Percentiles rank a stretch among this genome's conserved stretches.
phyloP scores from a whole-genome alignment of 2,888 invertebrate genomes.

The Eulithis prunata region DNA sequence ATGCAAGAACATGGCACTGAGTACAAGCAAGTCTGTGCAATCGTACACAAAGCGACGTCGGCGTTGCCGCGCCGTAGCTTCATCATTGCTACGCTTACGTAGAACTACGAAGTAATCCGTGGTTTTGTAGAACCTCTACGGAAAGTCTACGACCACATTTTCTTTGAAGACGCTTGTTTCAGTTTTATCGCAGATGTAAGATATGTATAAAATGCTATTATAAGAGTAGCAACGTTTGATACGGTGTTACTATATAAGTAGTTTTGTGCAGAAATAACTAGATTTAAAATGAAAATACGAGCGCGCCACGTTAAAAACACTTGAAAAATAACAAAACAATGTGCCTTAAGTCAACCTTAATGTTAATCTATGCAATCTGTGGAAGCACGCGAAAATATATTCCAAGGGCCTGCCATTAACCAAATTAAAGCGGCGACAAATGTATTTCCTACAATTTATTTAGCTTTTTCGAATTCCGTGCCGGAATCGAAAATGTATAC shows the following conservation, averaged over 20 bases:
- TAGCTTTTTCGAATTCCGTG: not conserved
- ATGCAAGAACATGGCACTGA: constrained; percentile 13
- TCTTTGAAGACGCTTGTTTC: not conserved
- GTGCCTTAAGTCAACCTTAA: not conserved
- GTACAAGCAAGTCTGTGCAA: constrained; percentile 18
- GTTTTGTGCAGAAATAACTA: too few species aligned
- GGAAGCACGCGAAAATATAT: not conserved
- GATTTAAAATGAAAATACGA: too few species aligned
- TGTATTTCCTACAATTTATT: not conserved
- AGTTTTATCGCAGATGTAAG: not conserved
- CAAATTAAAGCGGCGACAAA: not conserved
- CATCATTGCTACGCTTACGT: constrained; percentile 21
- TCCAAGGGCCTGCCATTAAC: not conserved
- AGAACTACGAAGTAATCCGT: constrained; percentile 17
- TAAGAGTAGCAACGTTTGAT: too few species aligned
- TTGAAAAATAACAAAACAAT: not conserved
- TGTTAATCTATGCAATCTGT: not conserved
- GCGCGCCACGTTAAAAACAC: not conserved
- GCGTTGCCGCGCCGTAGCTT: constrained; percentile 18
- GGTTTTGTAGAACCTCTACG: constrained; percentile 18
- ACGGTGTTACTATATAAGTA: too few species aligned
- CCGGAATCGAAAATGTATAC: not conserved
- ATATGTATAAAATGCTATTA: not conserved
- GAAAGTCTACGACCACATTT: constrained; percentile 6
- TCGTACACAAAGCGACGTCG: constrained; percentile 21